phyloP scores from a whole-genome alignment of 2,888 invertebrate species.

The Polydrusus pterygomalis region DNA sequence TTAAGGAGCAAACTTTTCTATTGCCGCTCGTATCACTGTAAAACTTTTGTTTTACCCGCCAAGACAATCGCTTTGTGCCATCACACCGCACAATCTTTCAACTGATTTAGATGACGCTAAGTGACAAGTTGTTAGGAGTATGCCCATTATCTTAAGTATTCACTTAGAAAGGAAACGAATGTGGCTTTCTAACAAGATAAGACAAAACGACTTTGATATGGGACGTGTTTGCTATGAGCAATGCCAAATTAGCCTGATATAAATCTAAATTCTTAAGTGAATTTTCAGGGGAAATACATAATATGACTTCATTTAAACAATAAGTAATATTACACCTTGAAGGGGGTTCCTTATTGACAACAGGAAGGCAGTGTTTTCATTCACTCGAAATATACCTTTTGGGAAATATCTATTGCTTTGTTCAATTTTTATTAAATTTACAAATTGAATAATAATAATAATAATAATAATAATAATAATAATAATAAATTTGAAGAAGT shows the following conservation, averaged over 20 bases:
- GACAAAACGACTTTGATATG: slow-evolving; percentile 51
- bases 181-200: slow-evolving; percentile 60
- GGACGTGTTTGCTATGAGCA: slow-evolving; percentile 28
- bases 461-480: no score
- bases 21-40: no score
- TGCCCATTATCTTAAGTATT: slow-evolving; percentile 62
- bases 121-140: slow-evolving; percentile 54
- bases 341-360: no score
- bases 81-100: slow-evolving; percentile 21
- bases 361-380: no score
- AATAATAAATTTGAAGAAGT: no score
- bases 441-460: no score
- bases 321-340: neutral
- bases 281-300: slow-evolving; percentile 1
- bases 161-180: slow-evolving; percentile 58
- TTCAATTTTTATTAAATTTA: no score
- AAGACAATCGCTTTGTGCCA: neutral
- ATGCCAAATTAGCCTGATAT: slow-evolving; percentile 40
- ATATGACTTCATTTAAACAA: neutral
- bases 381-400: no score
- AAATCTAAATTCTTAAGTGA: neutral
- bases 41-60: no score
- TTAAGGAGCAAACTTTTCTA: no score
- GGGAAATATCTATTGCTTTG: no score
- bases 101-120: slow-evolving; percentile 48